These are phyloP conservation scores for Brachirus orientalis DNA, from an alignment of 2,113 vertebrate species.

Conservation along the genomic window DNA sequence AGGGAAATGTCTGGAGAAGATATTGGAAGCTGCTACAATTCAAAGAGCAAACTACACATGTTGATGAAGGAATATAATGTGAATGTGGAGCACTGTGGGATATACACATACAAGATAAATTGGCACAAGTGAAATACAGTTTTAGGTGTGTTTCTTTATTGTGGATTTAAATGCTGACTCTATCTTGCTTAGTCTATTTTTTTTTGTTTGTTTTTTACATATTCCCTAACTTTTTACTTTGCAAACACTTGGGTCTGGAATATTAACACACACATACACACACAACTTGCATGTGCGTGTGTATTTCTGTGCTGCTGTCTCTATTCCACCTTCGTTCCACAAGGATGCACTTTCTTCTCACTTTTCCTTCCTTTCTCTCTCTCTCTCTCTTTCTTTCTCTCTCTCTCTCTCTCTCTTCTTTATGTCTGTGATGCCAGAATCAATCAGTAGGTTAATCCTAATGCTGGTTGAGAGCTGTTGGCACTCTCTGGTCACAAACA, in stretches of 20 bases:
- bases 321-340: not conserved
- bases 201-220: not conserved
- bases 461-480: constrained; percentile 59
- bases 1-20: constrained; percentile 13
- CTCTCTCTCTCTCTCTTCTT: not conserved
- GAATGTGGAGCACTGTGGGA: not conserved
- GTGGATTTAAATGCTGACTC: no score
- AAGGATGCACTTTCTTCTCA: constrained; percentile 10
- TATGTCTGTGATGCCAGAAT: constrained; percentile 57
- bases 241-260: no score
- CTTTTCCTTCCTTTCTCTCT: not conserved
- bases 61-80: constrained; percentile 12
- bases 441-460: constrained; percentile 64
- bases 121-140: not conserved
- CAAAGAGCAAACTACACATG: constrained; percentile 3
- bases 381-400: not conserved
- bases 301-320: not conserved
- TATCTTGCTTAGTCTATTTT: not conserved
- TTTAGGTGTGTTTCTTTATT: no score
- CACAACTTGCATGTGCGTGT: constrained; percentile 15
- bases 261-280: constrained; percentile 2
- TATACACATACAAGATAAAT: constrained; percentile 5
- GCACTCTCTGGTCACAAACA: constrained; percentile 16
- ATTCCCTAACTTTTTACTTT: no score
- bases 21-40: constrained; percentile 3